Conservation (phyloP, 2,113 vertebrate genomes). For the Neodontobutis hainanensis region DNA sequence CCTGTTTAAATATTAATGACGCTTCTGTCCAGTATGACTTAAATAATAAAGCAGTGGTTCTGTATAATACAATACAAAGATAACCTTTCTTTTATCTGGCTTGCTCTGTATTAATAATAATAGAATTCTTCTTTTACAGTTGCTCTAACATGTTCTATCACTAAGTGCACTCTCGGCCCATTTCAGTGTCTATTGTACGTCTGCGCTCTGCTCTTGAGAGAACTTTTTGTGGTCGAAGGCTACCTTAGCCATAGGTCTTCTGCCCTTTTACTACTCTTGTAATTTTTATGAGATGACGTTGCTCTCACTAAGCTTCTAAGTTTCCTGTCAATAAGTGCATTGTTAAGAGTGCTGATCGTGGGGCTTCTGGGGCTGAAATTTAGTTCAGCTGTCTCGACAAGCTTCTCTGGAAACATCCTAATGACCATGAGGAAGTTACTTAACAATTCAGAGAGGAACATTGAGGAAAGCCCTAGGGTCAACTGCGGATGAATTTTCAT, state of each 20-base stretch:
- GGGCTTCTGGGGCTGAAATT: not conserved
- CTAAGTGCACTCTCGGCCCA: constrained; percentile 1
- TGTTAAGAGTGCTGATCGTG: constrained; percentile 29
- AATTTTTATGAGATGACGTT: constrained; percentile 56
- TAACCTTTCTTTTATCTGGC: not conserved
- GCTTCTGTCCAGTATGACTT: constrained; percentile 9
- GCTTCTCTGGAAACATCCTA: not conserved
- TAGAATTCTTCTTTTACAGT: not conserved
- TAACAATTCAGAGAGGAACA: not conserved
- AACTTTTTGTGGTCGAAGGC: constrained; percentile 32
- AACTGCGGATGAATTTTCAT: not conserved
- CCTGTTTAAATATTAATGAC: constrained; percentile 3
- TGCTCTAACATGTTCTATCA: not conserved
- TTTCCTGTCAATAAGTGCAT: constrained; percentile 59
- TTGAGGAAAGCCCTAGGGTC: not conserved
- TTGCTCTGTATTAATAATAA: not conserved
- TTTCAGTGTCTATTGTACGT: not conserved
- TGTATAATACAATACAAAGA: not conserved
- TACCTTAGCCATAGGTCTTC: constrained; percentile 22
- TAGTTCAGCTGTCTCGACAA: constrained; percentile 5
- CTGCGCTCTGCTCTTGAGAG: constrained; percentile 18
- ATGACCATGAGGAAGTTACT: not conserved
- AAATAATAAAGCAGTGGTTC: not conserved
- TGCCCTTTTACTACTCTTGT: constrained; percentile 42
- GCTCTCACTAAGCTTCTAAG: constrained; percentile 23